A percentile compares a stretch with the other conserved stretches of the same genome.
phyloP scores from a whole-genome alignment of 2,113 vertebrate genomes.

The Microcebus murinus region DNA sequence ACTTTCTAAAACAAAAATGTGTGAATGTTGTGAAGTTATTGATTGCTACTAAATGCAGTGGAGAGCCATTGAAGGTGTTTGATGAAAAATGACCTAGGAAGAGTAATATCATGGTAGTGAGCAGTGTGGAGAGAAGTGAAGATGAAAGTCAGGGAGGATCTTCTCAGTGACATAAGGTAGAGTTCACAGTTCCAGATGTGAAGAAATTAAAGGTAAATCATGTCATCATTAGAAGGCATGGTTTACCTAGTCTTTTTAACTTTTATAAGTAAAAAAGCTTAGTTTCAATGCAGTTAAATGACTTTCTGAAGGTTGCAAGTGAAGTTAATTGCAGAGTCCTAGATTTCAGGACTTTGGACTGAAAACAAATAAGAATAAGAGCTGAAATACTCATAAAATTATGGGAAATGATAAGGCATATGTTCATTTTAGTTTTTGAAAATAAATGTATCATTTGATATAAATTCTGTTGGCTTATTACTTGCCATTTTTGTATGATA shows the following conservation, averaged over 20 bases:
- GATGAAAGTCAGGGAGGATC: background rate
- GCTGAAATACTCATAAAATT: background rate
- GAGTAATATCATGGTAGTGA: background rate
- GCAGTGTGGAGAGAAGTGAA: background rate
- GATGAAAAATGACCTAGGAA: background rate
- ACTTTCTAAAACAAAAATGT: background rate
- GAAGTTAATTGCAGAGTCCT: background rate
- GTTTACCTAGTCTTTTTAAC: background rate
- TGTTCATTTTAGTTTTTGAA: background rate
- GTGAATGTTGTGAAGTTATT: background rate
- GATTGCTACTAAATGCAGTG: background rate
- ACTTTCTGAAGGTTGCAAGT: background rate
- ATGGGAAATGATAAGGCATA: background rate
- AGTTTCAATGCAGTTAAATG: background rate
- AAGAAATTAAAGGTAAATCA: background rate
- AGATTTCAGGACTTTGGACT: background rate
- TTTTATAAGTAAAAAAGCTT: background rate
- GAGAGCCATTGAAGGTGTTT: background rate
- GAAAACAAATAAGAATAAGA: background rate
- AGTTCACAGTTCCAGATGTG: background rate
- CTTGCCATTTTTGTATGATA: background rate
- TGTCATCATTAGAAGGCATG: background rate
- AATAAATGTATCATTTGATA: background rate
- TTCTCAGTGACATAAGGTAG: background rate
- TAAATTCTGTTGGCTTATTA: constrained; percentile 34